Evolutionary conservation across 2,113 vertebrate species (phyloP), one percentile per base, ranked within the genome.

Genomic region (Heteronetta atricapilla): DNA sequence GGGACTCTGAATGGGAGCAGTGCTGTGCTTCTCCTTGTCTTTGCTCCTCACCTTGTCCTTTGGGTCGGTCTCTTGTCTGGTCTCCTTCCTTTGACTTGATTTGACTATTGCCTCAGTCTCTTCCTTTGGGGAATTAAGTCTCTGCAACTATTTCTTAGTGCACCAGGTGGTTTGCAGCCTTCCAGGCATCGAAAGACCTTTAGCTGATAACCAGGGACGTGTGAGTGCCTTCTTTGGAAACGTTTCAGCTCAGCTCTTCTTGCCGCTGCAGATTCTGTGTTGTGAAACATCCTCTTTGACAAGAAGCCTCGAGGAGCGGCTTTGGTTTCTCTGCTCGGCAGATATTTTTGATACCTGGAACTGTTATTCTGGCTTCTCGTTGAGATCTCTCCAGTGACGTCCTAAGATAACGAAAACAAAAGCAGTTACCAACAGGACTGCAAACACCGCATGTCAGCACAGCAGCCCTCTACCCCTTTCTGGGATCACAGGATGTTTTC

Each of bases 331-430:
- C 42, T 69, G 16, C 25, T 76, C 79, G 62, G 89, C 67, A 73
- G 89, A 4, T 86, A 86, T 25, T 90, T 77, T 86, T 1, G 1
- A 44, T 3, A 3, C 83, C 76, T 86, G 75, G 66, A 67, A 76
- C 56, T 82, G 74, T 78, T 87, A 40, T 31, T 42, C 42, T 73
- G 33, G 34, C 89, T 92, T 90, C 80, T 53, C 21, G 5, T 6
- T 33, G 76, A 62, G 59, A 42, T 42, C 26, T 88, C 72, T 80
- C 46, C 72, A 74, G 60, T 91, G 82, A 70, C 2, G 1, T 74
- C 59, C 40, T 33, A 42, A 62, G 60, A 56, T 63, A 87, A 85
- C 16, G 36, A 84, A 75, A 89, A 67, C 56, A 84, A 53, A 89
- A 63, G 1, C 2, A 2, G 13, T 88, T 85, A 68, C 36, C 56